Conservation (phyloP, 2,797 vertebrate genomes). For the Lagodon rhomboides region DNA sequence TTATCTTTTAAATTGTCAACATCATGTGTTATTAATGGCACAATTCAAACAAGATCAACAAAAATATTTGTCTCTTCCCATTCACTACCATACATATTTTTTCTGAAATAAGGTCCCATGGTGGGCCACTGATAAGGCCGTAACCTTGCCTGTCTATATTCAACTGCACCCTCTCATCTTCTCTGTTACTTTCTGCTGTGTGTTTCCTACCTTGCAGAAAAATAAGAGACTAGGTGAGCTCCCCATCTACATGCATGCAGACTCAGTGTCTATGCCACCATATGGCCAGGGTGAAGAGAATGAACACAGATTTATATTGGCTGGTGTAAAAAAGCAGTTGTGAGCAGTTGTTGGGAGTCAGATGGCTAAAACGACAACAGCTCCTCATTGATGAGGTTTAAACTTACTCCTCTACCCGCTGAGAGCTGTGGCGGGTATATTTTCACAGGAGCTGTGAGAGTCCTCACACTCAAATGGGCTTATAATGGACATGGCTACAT, state of each 20-base stretch:
- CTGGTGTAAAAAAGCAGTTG: slow-evolving; percentile 19
- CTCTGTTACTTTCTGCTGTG: neutral
- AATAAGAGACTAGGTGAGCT: neutral
- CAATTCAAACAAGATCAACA: too few relatives aligned
- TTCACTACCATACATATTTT: too few relatives aligned
- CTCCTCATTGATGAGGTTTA: slow-evolving; percentile 30
- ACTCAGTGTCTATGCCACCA: slow-evolving; percentile 13
- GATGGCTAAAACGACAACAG: slow-evolving; percentile 36
- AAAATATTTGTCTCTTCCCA: too few relatives aligned
- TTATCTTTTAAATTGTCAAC: too few relatives aligned
- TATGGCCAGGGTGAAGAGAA: slow-evolving; percentile 24
- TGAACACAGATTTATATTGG: slow-evolving; percentile 36
- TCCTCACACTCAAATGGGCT: slow-evolving; percentile 35
- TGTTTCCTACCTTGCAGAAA: neutral
- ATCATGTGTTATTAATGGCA: too few relatives aligned
- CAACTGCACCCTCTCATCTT: neutral
- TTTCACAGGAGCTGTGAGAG: slow-evolving; percentile 35
- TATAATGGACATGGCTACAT: slow-evolving; percentile 34
- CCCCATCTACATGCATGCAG: slow-evolving; percentile 3
- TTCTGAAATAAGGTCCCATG: too few relatives aligned
- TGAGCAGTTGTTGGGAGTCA: slow-evolving; percentile 3
- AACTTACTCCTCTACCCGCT: slow-evolving; percentile 29
- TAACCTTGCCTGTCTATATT: neutral
- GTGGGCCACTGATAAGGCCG: too few relatives aligned
- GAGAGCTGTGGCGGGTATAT: slow-evolving; percentile 60